These are phyloP conservation scores for Amphiprion clarkii DNA, from an alignment of 2,797 vertebrate genomes.

Conservation along the genomic window DNA sequence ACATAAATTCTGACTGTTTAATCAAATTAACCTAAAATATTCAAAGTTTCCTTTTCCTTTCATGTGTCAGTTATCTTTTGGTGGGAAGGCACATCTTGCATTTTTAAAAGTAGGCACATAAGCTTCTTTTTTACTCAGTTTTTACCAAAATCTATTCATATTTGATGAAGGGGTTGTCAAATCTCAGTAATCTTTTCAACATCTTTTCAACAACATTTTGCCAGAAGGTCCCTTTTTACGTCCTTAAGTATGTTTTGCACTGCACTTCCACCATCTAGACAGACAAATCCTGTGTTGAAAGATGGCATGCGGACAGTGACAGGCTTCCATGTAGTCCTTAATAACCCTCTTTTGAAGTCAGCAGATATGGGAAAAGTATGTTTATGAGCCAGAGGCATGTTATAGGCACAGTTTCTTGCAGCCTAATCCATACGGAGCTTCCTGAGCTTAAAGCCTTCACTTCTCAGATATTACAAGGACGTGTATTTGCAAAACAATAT, in stretches of 20 bases:
- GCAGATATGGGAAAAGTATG: constrained; percentile 23
- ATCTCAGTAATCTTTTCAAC: constrained; percentile 1
- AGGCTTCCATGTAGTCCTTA: constrained; percentile 11
- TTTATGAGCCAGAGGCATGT: constrained; percentile 39
- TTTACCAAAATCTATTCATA: constrained; percentile 1
- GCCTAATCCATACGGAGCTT: constrained; percentile 49
- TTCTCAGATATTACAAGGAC: constrained; percentile 28
- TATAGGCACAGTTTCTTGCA: constrained; percentile 28
- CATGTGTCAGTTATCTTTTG: constrained; percentile 1
- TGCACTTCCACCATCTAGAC: neutral
- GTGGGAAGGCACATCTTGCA: neutral
- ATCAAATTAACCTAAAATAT: neutral
- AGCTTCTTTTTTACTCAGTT: neutral
- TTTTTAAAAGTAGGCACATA: constrained; percentile 8
- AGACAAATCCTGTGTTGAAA: neutral
- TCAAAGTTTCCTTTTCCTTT: neutral
- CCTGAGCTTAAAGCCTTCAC: constrained; percentile 23
- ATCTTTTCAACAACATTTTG: constrained; percentile 19
- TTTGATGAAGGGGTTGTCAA: constrained; percentile 6
- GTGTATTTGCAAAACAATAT: constrained; percentile 48
- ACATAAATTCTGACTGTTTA: too few relatives aligned
- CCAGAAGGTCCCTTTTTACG: neutral
- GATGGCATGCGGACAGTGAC: constrained; percentile 17
- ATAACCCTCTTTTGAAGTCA: constrained; percentile 34
- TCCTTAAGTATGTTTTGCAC: constrained; percentile 5